These are phyloP conservation scores for Malacoraja senta DNA, from an alignment of 2,797 vertebrate genomes.

Conservation along the genomic window DNA sequence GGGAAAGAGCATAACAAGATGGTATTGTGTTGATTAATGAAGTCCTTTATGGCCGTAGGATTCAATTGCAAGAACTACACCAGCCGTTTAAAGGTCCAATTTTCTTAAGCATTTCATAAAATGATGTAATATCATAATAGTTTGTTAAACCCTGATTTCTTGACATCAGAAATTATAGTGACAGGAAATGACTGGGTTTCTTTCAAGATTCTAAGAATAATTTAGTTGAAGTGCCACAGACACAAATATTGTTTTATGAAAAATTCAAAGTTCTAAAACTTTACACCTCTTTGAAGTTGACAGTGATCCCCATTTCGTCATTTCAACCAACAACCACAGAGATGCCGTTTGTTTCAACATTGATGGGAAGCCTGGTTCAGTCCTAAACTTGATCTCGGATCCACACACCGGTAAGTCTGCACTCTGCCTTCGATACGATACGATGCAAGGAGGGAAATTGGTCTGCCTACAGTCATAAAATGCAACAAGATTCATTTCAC, in stretches of 20 bases:
- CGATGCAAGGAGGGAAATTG: too few species aligned
- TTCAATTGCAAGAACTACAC: background rate
- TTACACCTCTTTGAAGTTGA: conserved; percentile 64
- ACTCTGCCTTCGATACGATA: background rate
- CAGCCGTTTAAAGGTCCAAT: too few species aligned
- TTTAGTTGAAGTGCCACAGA: background rate
- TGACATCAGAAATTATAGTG: background rate
- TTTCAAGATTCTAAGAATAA: background rate
- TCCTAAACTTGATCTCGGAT: conserved; percentile 69
- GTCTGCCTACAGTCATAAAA: too few species aligned
- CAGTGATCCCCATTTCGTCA: conserved; percentile 65
- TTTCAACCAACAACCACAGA: conserved; percentile 58
- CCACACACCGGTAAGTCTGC: conserved; percentile 62
- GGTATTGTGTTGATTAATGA: background rate
- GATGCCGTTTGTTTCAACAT: conserved; percentile 72
- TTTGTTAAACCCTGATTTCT: background rate
- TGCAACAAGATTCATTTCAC: too few species aligned
- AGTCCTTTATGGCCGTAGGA: background rate
- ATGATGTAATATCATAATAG: background rate
- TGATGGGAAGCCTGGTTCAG: conserved; percentile 51
- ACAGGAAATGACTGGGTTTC: background rate
- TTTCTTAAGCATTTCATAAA: too few species aligned
- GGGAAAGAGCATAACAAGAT: background rate
- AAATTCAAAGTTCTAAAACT: conserved; percentile 1
- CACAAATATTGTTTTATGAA: background rate